Evolutionary conservation across 2,888 invertebrate genomes (phyloP), one percentile per base, ranked within the genome.

Genomic region (Melanostoma mellinum): DNA sequence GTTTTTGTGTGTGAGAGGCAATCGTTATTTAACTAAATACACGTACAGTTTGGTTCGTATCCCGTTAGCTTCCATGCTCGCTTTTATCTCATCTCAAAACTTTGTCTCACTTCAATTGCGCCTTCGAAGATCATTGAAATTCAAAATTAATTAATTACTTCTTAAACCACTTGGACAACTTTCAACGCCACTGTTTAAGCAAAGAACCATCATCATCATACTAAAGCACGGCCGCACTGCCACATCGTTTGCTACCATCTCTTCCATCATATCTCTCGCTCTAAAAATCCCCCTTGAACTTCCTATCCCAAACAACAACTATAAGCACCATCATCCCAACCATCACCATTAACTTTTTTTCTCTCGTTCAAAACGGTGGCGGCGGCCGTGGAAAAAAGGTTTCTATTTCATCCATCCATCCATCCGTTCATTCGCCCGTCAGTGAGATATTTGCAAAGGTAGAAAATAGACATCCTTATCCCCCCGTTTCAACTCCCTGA

Each of bases 401-500:
- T 82, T 82, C 77, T 82, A 82, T 82, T 78, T 73, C 77, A 82
- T 82, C 73, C 68, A 72, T 77, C 76, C 81, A 65, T 80, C 75
- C 69, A 80, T 82, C 78, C 78, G 77, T 69, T 73, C 82, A 74
- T 82, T 78, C 82, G 82, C 73, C 63, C 73, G 73, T 78, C 73
- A 78, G 73, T 82, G 82, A 82, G 82, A 77, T 78, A 77, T 82
- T 82, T 82, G 82, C 82, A 56, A 82, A 78, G 78, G 82, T 82
- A 73, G 82, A 82, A 82, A 82, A 78, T 82, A 82, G 73, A 82
- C 82, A 63, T 50, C 63, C 50, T 38, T 68, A 68, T 60, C 77
- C 35, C 35, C 67, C 33, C 42, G 52, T 56, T 44, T 32, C 33
- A 60, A 44, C 32, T 8, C n/a, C 9, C 63, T 50, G 52, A n/a